Percentiles rank a stretch among this genome's conserved stretches.
These are phyloP conservation scores for Piaya cayana DNA, from an alignment of 2,113 vertebrate genomes.

Conservation along the genomic window DNA sequence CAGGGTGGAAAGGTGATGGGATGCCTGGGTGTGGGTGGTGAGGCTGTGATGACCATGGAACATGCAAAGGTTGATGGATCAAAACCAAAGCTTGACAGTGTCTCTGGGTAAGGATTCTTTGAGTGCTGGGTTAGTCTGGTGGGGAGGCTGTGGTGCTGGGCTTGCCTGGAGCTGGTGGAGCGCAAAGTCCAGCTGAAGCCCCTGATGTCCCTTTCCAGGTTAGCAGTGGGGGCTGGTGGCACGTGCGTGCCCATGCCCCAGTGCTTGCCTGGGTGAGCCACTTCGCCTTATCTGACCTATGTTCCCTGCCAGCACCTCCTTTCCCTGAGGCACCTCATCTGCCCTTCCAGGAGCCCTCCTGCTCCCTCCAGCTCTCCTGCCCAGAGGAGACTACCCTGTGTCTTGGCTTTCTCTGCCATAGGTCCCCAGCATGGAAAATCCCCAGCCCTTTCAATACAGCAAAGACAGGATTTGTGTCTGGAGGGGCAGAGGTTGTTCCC, in stretches of 20 bases:
- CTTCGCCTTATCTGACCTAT: not conserved
- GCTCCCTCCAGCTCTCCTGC: not conserved
- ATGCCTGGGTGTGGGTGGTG: not conserved
- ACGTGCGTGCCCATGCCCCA: rapidly evolving
- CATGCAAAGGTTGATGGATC: not conserved
- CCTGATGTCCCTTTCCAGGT: not conserved
- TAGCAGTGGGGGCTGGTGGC: not conserved
- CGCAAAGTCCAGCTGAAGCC: not conserved
- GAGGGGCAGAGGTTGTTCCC: slow-evolving; percentile 13
- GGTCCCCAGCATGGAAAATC: slow-evolving; percentile 28
- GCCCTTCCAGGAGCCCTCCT: not conserved
- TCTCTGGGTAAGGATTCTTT: not conserved
- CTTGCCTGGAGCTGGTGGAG: not conserved
- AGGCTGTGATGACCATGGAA: not conserved
- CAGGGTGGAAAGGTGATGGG: not conserved
- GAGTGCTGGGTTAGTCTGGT: rapidly evolving
- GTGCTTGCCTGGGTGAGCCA: not conserved
- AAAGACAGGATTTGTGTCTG: not conserved
- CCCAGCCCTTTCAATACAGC: not conserved
- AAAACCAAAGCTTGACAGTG: not conserved
- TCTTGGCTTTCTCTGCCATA: not conserved
- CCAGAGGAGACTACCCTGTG: not conserved
- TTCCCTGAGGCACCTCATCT: not conserved
- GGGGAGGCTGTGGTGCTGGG: not conserved
- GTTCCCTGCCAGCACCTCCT: not conserved